These are phyloP conservation scores for Phyllopteryx taeniolatus DNA, from an alignment of 2,113 vertebrate species.

Conservation along the genomic window DNA sequence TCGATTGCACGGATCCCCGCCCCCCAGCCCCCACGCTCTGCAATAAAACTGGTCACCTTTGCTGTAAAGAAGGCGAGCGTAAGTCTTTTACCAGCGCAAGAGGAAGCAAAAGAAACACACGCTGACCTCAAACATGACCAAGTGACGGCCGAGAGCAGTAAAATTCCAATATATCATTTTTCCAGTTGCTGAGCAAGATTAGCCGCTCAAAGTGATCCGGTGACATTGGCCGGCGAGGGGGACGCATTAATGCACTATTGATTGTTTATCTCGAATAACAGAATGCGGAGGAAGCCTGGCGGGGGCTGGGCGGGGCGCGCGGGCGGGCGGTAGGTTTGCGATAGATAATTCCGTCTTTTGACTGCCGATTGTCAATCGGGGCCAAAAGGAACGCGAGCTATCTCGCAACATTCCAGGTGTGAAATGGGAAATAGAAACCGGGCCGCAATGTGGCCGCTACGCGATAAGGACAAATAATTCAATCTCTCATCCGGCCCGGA, in stretches of 20 bases:
- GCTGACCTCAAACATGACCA: conserved; percentile 58
- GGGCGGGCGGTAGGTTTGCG: conserved; percentile 29
- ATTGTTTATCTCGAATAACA: conserved; percentile 70
- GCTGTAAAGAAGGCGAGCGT: conserved; percentile 51
- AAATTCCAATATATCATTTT: conserved; percentile 15
- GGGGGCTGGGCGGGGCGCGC: conserved; percentile 11
- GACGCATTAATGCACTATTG: conserved; percentile 63
- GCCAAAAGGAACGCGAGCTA: conserved; percentile 51
- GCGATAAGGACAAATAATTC: conserved; percentile 63
- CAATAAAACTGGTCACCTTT: conserved; percentile 66
- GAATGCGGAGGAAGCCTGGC: background rate
- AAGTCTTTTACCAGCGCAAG: conserved; percentile 53
- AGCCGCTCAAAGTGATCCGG: conserved; percentile 36
- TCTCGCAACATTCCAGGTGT: conserved; percentile 58
- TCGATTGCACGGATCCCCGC: conserved; percentile 55
- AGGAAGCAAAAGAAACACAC: conserved; percentile 50
- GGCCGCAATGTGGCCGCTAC: conserved; percentile 51
- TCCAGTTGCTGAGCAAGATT: conserved; percentile 41
- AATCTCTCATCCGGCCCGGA: conserved; percentile 34
- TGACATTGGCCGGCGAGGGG: conserved; percentile 48
- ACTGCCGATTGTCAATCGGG: conserved; percentile 45
- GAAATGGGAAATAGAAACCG: conserved; percentile 65
- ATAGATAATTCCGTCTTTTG: conserved; percentile 59
- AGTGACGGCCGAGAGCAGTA: conserved; percentile 42
- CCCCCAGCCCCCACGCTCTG: conserved; percentile 24